Evolutionary conservation across 1,140 invertebrate genomes (phyloP).

Genomic region (Idris sp.): DNA sequence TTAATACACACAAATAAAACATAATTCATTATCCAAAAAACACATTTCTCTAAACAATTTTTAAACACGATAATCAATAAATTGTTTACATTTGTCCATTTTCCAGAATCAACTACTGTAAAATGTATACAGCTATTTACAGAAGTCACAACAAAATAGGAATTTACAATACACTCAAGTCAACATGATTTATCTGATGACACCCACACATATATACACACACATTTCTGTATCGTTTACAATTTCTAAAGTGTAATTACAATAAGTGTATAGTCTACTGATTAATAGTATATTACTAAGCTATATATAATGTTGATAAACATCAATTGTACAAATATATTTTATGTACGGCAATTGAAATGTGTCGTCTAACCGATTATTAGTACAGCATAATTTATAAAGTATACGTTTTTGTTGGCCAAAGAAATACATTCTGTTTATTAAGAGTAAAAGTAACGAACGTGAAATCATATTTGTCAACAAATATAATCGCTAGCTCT

Average conservation of each 20-base stretch:
- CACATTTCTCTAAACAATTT: no score
- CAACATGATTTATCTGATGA: constrained; percentile 25
- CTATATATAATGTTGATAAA: constrained; percentile 46
- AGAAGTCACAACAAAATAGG: no score
- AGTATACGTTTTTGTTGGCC: constrained; percentile 55
- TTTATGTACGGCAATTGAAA: constrained; percentile 43
- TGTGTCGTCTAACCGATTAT: constrained; percentile 55
- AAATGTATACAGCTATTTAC: no score
- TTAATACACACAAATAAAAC: no score
- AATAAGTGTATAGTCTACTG: constrained; percentile 21
- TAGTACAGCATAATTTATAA: constrained; percentile 60
- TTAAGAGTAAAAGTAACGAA: constrained; percentile 61
- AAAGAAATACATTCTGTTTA: constrained; percentile 61
- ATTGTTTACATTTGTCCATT: no score
- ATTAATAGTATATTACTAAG: constrained; percentile 44
- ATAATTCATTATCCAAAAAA: no score
- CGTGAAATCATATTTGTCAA: constrained; percentile 61
- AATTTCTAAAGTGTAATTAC: constrained; percentile 34
- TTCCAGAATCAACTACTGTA: no score
- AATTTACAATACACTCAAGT: constrained; percentile 13
- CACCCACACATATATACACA: no score
- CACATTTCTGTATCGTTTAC: constrained; percentile 20
- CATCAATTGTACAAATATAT: constrained; percentile 55
- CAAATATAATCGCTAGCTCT: constrained; percentile 54
- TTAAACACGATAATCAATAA: no score